Evolutionary conservation across 1,140 invertebrate species (phyloP), one percentile per base, ranked within the genome.

Genomic region (Acromyrmex echinatior): DNA sequence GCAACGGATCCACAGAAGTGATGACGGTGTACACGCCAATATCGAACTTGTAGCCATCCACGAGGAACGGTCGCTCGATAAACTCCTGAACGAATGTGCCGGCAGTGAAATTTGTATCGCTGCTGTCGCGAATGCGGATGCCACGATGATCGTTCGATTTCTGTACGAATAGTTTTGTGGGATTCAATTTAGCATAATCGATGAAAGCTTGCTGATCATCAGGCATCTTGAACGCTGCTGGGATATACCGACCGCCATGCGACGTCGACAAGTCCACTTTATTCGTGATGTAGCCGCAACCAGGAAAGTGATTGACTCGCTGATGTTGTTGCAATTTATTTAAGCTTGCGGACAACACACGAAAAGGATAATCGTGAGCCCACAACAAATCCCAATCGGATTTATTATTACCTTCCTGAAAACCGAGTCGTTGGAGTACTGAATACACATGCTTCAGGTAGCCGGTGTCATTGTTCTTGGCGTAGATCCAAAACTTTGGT

Each of bases 1-100:
- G 96, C 1, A 99, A 94, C 14, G 99, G 99, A 95, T 99, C 96
- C 1, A 99, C 96, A 0, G 98, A 99, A 0, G 99, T 99, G 1
- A 99, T 96, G 1, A 98, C 97, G 0, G 98, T 98, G 95, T 99
- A 99, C 25, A 99, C 97, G 21, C 99, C 99, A 93, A 99, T 98
- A 94, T 99, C 99, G 96, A 99, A 99, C 95, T 99, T 99, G 93
- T 98, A 96, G 0, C 98, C 98, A 93, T 98, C 98, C 3, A 98
- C 96, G 18, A 98, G 95, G 86, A 98, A 97, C 12, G 99, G 99
- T 87, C 97, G 97, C 73, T 97, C 96, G 25, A 98, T 96, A 94
- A 97, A 99, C 94, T 99, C 98, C 93, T 99, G 99, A 1, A 99
- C 96, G 95, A 99, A 99, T 51, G 97, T 98, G 39, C 97, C 97